phyloP scores from a whole-genome alignment of 53 echinoderm and acorn worm genomes.

The Henricia sp. region DNA sequence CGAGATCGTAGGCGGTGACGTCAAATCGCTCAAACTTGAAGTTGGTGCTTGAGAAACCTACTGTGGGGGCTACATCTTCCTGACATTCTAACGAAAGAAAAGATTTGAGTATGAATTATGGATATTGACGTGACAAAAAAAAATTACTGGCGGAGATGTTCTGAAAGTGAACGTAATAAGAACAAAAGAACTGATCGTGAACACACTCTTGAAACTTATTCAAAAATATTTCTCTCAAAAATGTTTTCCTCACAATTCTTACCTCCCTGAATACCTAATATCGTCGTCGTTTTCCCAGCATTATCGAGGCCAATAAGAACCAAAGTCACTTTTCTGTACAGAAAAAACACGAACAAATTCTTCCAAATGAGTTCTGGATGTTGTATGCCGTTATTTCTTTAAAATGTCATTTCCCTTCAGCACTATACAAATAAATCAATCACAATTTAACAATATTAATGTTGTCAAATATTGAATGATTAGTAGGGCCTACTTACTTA shows the following conservation, averaged over 20 bases:
- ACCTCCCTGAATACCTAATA: constrained; percentile 95
- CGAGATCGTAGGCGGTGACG: constrained; percentile 90
- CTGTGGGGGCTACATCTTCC: constrained; percentile 84
- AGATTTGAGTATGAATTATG: too few species aligned
- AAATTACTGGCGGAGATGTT: too few species aligned
- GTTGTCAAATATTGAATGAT: too few species aligned
- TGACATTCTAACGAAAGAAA: constrained; percentile 82
- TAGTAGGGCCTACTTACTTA: constrained; percentile 67
- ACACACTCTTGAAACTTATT: too few species aligned
- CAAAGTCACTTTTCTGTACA: constrained; percentile 83
- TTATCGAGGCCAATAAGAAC: constrained; percentile 92
- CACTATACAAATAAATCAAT: too few species aligned
- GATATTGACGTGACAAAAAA: too few species aligned
- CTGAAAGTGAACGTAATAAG: too few species aligned
- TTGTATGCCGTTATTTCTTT: too few species aligned
- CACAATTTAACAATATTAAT: neutral
- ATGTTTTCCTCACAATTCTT: constrained; percentile 28
- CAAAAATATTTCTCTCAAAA: too few species aligned
- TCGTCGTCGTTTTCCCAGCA: constrained; percentile 95
- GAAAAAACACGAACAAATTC: neutral
- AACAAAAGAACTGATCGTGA: too few species aligned
- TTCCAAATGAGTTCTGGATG: too few species aligned
- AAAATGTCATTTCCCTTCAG: too few species aligned
- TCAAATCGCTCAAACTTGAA: constrained; percentile 86
- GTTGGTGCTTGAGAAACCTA: constrained; percentile 82